phyloP scores from a whole-genome alignment of 2,888 invertebrate species.

The Caenorhabditis doughertyi region DNA sequence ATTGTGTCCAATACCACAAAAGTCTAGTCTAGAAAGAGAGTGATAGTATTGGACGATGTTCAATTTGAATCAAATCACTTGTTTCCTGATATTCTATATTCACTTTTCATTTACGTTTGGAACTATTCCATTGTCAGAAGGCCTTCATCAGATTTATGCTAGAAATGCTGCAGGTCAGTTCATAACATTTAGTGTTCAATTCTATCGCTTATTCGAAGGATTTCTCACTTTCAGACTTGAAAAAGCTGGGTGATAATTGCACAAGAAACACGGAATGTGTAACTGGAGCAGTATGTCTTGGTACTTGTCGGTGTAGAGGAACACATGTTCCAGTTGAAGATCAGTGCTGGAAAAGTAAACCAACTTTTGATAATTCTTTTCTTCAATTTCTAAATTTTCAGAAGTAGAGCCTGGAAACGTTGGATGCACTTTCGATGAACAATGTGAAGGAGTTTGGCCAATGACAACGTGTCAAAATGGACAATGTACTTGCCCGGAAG shows the following conservation, averaged over 20 bases:
- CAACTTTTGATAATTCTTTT: background rate
- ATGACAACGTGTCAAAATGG: slow-evolving; percentile 64
- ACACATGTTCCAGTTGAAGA: slow-evolving; percentile 71
- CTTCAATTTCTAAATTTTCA: slow-evolving; percentile 39
- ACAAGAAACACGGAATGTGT: slow-evolving; percentile 72
- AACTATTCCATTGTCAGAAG: slow-evolving; percentile 60
- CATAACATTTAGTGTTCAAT: background rate
- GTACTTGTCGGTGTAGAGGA: slow-evolving; percentile 71
- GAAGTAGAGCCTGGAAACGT: slow-evolving; percentile 76
- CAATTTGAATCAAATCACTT: slow-evolving; percentile 17
- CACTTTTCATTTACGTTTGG: slow-evolving; percentile 34
- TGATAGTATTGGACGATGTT: background rate
- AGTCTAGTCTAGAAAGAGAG: slow-evolving; percentile 21
- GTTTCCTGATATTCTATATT: slow-evolving; percentile 1
- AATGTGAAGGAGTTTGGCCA: slow-evolving; percentile 80
- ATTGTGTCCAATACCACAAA: background rate
- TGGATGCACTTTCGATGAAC: slow-evolving; percentile 78
- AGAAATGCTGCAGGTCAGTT: slow-evolving; percentile 52
- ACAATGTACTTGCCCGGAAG: slow-evolving; percentile 72
- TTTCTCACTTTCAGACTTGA: slow-evolving; percentile 48
- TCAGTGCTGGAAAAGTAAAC: slow-evolving; percentile 78
- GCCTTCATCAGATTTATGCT: slow-evolving; percentile 57
- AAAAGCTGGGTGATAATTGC: slow-evolving; percentile 69
- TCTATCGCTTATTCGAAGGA: background rate
- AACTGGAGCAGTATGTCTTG: slow-evolving; percentile 74